phyloP scores from a whole-genome alignment of 92 coral and sea anemone genomes.

The Zoanthus sociatus region DNA sequence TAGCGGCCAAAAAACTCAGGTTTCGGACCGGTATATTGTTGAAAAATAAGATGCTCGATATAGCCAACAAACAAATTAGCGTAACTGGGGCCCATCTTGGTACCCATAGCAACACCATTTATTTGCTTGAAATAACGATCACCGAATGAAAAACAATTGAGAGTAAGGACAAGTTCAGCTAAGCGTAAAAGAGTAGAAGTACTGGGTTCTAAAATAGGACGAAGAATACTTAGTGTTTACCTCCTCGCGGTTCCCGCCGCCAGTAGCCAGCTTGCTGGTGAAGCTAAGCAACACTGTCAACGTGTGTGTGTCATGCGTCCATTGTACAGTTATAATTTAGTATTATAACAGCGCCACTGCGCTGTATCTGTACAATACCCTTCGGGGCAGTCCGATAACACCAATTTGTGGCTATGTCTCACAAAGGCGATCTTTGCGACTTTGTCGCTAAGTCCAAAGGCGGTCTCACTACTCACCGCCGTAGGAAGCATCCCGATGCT shows the following conservation, averaged over 20 bases:
- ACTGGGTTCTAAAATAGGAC: too few species aligned
- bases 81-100: too few species aligned
- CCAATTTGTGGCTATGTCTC: background rate
- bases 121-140: too few species aligned
- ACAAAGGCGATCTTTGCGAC: background rate
- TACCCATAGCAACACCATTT: too few species aligned
- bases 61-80: too few species aligned
- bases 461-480: background rate
- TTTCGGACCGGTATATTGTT: too few species aligned
- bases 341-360: background rate
- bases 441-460: background rate
- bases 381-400: background rate
- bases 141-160: too few species aligned
- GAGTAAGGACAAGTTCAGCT: too few species aligned
- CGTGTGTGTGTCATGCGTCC: background rate
- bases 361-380: background rate
- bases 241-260: constrained; percentile 3
- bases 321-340: background rate
- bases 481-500: background rate
- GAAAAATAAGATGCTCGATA: too few species aligned
- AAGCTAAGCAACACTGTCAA: background rate
- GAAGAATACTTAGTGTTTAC: too few species aligned
- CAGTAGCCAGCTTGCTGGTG: background rate
- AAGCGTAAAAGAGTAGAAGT: too few species aligned
- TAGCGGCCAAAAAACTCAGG: too few species aligned